Evolutionary conservation across 2,888 invertebrate species (phyloP).

Genomic region (Apomyelois bistriatella): DNA sequence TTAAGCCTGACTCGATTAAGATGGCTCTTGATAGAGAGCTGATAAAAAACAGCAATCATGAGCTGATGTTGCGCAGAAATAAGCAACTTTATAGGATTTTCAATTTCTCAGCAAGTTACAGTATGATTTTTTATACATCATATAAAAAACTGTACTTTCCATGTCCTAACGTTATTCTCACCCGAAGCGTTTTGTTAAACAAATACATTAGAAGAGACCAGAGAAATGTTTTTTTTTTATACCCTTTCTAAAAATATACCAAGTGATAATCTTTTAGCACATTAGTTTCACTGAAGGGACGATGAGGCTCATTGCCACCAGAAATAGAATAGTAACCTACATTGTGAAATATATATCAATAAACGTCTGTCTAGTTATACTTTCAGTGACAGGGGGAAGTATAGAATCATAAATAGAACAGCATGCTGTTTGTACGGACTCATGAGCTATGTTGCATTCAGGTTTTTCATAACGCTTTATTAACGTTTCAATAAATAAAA

Average conservation of each 20-base stretch:
- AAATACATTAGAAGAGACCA: no score
- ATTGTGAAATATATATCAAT: conserved; percentile 40
- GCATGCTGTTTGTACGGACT: conserved; percentile 17
- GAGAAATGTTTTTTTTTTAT: background rate
- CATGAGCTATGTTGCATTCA: conserved; percentile 11
- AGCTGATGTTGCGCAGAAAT: no score
- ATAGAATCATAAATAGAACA: conserved; percentile 21
- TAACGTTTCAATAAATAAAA: conserved; percentile 15
- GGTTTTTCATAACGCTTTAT: conserved; percentile 13
- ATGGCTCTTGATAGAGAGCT: no score
- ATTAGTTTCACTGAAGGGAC: conserved; percentile 32
- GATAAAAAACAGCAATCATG: no score
- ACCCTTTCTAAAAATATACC: background rate
- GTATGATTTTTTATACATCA: no score
- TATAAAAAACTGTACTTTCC: no score
- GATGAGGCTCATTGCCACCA: conserved; percentile 43
- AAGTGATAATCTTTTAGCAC: conserved; percentile 30
- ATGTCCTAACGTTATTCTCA: no score
- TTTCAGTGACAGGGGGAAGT: conserved; percentile 23
- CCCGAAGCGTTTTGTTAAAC: no score
- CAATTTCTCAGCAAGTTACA: no score
- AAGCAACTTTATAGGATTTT: no score
- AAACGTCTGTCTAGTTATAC: conserved; percentile 45
- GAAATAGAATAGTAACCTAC: conserved; percentile 61
- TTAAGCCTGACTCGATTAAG: no score